Evolutionary conservation across 2,113 vertebrate genomes (phyloP).

Genomic region (Sceloporus undulatus): DNA sequence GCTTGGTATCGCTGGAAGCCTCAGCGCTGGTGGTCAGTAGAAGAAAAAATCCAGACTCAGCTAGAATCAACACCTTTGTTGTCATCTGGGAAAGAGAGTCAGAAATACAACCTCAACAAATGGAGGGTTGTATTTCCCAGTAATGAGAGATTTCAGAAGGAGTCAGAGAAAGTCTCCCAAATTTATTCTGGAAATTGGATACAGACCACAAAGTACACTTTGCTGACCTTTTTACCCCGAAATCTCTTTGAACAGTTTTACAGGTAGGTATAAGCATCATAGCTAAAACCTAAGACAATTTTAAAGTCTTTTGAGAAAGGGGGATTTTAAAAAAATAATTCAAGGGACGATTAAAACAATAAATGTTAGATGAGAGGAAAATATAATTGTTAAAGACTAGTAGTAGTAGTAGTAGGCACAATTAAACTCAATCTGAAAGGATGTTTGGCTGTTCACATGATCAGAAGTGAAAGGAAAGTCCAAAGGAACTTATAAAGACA

Average conservation of each 20-base stretch:
- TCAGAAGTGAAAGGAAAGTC: no score
- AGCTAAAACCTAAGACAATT: accelerated
- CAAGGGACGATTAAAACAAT: accelerated
- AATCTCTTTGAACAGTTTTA: conserved; percentile 81
- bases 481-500: no score
- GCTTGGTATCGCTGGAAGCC: conserved; percentile 63
- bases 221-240: conserved; percentile 80
- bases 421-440: no score
- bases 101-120: conserved; percentile 21
- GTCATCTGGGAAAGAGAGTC: conserved; percentile 11
- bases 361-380: not conserved
- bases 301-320: not conserved
- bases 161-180: conserved; percentile 44
- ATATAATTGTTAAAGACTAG: no score
- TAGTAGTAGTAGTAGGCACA: no score
- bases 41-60: not conserved
- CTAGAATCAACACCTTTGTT: conserved; percentile 74
- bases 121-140: conserved; percentile 74
- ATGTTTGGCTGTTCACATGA: no score
- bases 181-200: conserved; percentile 74
- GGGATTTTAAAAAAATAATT: not conserved
- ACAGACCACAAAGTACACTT: conserved; percentile 75
- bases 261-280: conserved; percentile 68
- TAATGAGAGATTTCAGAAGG: conserved; percentile 54
- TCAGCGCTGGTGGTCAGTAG: not conserved